Conservation (phyloP, 2,113 vertebrate genomes). For the Entosphenus tridentatus region DNA sequence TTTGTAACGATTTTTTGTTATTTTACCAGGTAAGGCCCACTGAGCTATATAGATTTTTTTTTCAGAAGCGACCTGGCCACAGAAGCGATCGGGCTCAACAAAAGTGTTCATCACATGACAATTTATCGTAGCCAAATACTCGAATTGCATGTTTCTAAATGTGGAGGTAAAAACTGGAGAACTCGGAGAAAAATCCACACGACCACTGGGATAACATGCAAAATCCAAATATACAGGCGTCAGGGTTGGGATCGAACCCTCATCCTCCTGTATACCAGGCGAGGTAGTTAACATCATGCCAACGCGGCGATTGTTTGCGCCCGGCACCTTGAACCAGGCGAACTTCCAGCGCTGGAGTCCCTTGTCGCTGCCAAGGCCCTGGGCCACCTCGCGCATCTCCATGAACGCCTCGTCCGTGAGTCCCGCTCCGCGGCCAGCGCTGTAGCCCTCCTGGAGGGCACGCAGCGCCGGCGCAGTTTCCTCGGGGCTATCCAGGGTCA, state of each 20-base stretch:
- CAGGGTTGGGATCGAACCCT: background rate
- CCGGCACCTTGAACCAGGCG: constrained; percentile 36
- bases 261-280: background rate
- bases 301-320: constrained; percentile 24
- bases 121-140: too few species aligned
- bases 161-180: background rate
- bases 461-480: too few species aligned
- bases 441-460: too few species aligned
- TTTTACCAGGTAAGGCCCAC: too few species aligned
- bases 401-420: too few species aligned
- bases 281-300: constrained; percentile 17
- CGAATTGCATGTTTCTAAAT: background rate
- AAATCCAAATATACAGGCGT: background rate
- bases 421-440: too few species aligned
- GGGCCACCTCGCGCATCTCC: constrained; percentile 43
- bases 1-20: too few species aligned
- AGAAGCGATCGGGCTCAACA: too few species aligned
- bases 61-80: too few species aligned
- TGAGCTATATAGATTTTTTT: too few species aligned
- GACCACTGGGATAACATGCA: background rate
- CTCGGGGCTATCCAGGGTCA: too few species aligned
- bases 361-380: constrained; percentile 29
- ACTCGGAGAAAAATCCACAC: background rate
- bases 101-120: too few species aligned
- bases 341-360: constrained; percentile 44